A percentile compares a stretch with the other conserved stretches of the same genome.
Conservation (phyloP, 1,140 invertebrate species). For the Cecropterus lyciades region DNA sequence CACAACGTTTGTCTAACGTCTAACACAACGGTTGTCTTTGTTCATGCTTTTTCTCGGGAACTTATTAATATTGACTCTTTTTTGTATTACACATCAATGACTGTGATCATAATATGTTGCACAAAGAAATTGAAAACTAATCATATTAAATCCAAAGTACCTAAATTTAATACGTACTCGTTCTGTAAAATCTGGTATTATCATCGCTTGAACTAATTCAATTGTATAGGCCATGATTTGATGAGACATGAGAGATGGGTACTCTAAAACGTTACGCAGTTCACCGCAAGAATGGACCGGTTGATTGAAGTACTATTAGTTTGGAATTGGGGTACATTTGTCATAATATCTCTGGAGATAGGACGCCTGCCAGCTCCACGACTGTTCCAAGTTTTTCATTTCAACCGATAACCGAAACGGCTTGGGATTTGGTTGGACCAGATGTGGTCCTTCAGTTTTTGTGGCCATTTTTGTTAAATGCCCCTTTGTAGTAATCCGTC, state of each 20-base stretch:
- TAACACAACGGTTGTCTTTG: too few species aligned
- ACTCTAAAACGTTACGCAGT: background rate
- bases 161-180: too few species aligned
- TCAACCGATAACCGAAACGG: slow-evolving; percentile 26
- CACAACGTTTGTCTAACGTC: too few species aligned
- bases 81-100: too few species aligned
- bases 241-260: slow-evolving; percentile 1
- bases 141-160: too few species aligned
- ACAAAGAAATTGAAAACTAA: too few species aligned
- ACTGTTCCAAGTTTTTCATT: slow-evolving; percentile 33
- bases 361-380: slow-evolving; percentile 16
- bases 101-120: too few species aligned
- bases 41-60: too few species aligned
- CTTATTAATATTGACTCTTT: too few species aligned
- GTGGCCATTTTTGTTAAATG: too few species aligned
- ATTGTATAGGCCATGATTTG: background rate
- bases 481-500: slow-evolving; percentile 8
- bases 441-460: slow-evolving; percentile 30
- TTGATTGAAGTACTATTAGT: slow-evolving; percentile 25
- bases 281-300: slow-evolving; percentile 26
- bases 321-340: slow-evolving; percentile 25
- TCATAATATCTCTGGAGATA: slow-evolving; percentile 24
- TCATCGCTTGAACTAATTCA: background rate
- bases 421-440: slow-evolving; percentile 18
- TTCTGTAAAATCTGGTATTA: too few species aligned